Conservation (phyloP, 2,113 vertebrate species). For the Callospermophilus lateralis region DNA sequence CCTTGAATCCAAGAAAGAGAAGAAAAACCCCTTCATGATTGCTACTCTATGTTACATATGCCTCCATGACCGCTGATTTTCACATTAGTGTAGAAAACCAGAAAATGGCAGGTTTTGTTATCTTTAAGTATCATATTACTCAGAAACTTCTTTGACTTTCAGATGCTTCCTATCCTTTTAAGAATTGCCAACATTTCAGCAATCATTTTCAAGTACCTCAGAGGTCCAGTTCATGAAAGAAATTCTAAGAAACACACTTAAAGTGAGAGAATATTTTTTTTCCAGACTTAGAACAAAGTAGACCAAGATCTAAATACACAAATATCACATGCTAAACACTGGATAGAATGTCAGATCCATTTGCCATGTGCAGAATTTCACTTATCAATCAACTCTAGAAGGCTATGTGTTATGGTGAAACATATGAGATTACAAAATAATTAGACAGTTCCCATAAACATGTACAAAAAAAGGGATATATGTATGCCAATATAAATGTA, state of each 20-base stretch:
- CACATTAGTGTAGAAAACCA: not conserved
- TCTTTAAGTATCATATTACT: not conserved
- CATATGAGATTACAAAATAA: conserved; percentile 34
- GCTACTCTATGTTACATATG: not conserved
- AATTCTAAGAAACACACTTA: not conserved
- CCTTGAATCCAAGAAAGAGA: not conserved
- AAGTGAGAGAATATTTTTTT: not conserved
- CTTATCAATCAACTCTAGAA: not conserved
- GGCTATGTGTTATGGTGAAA: not conserved
- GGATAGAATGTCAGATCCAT: not conserved
- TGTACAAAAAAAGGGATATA: conserved; percentile 5
- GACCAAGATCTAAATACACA: conserved; percentile 1
- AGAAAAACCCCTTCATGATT: not conserved
- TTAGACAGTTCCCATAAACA: conserved; percentile 43
- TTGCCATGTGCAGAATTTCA: not conserved
- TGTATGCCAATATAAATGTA: not conserved
- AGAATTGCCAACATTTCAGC: not conserved
- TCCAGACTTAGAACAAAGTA: not conserved
- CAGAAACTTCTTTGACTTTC: not conserved
- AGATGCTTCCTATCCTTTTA: not conserved
- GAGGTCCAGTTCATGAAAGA: not conserved
- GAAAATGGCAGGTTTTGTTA: not conserved
- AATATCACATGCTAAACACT: not conserved
- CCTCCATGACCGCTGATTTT: not conserved
- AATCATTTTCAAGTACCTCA: conserved; percentile 10